Conservation (phyloP, 2,113 vertebrate genomes). For the Lagopus muta region DNA sequence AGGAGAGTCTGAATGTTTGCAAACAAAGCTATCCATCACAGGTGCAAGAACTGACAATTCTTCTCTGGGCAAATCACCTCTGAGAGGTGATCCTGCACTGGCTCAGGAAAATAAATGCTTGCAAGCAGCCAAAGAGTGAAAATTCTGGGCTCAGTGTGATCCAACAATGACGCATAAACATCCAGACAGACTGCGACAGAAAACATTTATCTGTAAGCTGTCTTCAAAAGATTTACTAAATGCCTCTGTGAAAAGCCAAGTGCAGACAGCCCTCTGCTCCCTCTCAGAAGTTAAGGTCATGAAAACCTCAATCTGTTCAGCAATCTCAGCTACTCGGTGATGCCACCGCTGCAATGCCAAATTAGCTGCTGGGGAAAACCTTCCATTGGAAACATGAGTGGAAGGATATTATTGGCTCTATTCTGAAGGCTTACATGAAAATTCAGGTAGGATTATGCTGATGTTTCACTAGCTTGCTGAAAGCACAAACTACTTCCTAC, state of each 20-base stretch:
- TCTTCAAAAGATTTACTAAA: slow-evolving; percentile 10
- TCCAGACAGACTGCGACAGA: background rate
- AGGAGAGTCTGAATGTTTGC: background rate
- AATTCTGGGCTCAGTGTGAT: slow-evolving; percentile 7
- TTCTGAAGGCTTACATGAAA: slow-evolving; percentile 33
- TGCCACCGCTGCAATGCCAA: background rate
- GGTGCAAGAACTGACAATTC: background rate
- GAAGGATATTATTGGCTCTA: slow-evolving; percentile 12
- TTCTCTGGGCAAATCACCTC: background rate
- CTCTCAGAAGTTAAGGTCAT: slow-evolving; percentile 28
- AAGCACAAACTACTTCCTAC: background rate
- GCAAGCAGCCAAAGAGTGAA: background rate
- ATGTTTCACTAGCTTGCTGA: slow-evolving; percentile 33
- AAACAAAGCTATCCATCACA: background rate
- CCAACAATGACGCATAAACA: background rate
- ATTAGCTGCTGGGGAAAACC: slow-evolving; percentile 21
- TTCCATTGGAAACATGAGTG: background rate
- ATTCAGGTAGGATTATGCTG: slow-evolving; percentile 12
- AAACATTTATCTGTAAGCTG: background rate
- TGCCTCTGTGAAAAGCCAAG: slow-evolving; percentile 26
- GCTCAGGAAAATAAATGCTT: background rate
- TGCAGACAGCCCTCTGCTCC: slow-evolving; percentile 26
- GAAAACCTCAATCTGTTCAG: background rate
- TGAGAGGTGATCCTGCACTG: background rate
- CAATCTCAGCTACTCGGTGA: slow-evolving; percentile 7